Evolutionary conservation across 2,113 vertebrate genomes (phyloP).

Genomic region (Apistogramma diplotaenia): DNA sequence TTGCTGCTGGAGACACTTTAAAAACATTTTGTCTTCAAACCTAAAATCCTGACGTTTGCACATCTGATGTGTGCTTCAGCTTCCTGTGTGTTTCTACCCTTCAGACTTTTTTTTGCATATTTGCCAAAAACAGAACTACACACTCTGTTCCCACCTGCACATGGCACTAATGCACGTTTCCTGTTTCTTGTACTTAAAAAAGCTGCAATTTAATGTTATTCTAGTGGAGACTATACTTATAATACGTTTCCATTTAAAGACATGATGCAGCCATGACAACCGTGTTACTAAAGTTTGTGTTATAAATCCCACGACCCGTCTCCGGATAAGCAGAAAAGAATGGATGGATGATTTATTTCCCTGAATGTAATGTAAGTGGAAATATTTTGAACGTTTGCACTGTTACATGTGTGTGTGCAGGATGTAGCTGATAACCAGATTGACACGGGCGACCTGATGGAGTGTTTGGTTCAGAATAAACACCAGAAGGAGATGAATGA

Average conservation of each 20-base stretch:
- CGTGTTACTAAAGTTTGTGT: too few relatives aligned
- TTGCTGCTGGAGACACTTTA: neutral
- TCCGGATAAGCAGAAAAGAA: too few relatives aligned
- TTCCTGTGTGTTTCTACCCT: too few relatives aligned
- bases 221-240: neutral
- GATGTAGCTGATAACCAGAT: conserved; percentile 96
- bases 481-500: conserved; percentile 99
- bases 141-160: neutral
- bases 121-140: too few relatives aligned
- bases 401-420: conserved; percentile 59
- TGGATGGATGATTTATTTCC: neutral
- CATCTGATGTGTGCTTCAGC: neutral
- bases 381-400: neutral
- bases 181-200: neutral
- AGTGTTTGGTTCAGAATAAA: conserved; percentile 96
- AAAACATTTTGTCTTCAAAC: neutral
- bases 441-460: conserved; percentile 96
- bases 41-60: neutral
- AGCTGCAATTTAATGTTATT: neutral
- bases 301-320: too few relatives aligned
- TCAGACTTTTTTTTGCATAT: neutral
- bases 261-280: too few relatives aligned
- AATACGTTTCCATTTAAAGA: too few relatives aligned
- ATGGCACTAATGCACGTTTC: neutral
- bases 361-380: neutral